Evolutionary conservation across 2,797 vertebrate species (phyloP).

Genomic region (Pseudotriccus pelzelni): DNA sequence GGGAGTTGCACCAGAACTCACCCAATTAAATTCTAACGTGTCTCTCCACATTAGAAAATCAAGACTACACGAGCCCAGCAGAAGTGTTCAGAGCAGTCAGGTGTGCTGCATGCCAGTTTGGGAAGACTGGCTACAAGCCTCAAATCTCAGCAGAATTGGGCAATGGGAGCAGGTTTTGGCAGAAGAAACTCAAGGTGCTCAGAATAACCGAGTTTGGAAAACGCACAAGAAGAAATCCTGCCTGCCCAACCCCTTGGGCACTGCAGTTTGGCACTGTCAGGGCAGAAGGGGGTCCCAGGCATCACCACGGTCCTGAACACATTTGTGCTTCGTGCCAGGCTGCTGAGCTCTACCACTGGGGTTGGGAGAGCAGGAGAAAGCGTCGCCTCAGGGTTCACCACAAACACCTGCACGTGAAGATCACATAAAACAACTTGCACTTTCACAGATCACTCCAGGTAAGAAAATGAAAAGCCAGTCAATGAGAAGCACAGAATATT

Average conservation of each 20-base stretch:
- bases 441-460: background rate
- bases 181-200: background rate
- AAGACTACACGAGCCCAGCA: background rate
- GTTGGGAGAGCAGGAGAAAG: background rate
- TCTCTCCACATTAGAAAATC: background rate
- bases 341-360: background rate
- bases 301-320: fast-evolving
- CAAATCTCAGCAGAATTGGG: background rate
- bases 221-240: background rate
- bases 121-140: background rate
- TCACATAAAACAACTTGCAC: background rate
- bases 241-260: background rate
- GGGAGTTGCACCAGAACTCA: background rate
- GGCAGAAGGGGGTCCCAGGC: background rate
- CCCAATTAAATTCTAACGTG: background rate
- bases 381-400: background rate
- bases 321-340: background rate
- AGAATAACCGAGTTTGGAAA: background rate
- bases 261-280: background rate
- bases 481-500: background rate
- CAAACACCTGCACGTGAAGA: background rate
- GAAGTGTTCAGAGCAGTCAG: background rate
- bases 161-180: background rate
- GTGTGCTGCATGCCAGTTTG: background rate
- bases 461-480: background rate